Conservation (phyloP, 2,888 invertebrate species). For the Macaria liturata region DNA sequence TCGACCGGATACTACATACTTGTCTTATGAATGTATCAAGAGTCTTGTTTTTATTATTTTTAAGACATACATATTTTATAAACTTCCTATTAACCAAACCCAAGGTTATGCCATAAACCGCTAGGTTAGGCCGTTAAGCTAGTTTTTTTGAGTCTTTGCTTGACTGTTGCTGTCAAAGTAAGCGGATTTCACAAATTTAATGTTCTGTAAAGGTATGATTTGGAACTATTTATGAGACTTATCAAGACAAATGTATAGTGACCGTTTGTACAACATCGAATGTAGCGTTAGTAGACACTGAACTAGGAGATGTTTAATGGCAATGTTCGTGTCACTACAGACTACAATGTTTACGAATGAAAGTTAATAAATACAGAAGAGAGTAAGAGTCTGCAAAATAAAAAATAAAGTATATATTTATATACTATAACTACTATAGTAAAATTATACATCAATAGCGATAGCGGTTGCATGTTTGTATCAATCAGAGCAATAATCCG, state of each 20-base stretch:
- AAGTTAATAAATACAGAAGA: neutral
- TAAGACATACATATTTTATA: no score
- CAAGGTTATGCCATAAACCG: no score
- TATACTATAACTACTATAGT: neutral
- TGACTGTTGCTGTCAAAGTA: no score
- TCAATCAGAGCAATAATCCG: neutral
- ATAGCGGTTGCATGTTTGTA: neutral
- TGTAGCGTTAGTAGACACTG: conserved; percentile 28
- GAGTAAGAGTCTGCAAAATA: conserved; percentile 4
- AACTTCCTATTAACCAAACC: no score
- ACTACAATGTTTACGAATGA: neutral
- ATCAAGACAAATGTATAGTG: conserved; percentile 14
- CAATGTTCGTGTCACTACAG: conserved; percentile 1
- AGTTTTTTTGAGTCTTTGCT: no score
- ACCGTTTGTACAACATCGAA: conserved; percentile 22
- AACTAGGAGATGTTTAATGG: conserved; percentile 15
- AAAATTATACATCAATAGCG: neutral
- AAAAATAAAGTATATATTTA: neutral
- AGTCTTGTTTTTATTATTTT: no score
- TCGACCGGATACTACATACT: conserved; percentile 20
- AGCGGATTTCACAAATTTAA: no score
- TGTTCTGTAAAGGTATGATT: no score
- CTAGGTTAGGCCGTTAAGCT: no score
- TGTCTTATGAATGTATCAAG: no score
- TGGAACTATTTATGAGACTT: no score